These are phyloP conservation scores for Mylabris sibirica DNA, from an alignment of 2,888 invertebrate genomes.

Conservation along the genomic window DNA sequence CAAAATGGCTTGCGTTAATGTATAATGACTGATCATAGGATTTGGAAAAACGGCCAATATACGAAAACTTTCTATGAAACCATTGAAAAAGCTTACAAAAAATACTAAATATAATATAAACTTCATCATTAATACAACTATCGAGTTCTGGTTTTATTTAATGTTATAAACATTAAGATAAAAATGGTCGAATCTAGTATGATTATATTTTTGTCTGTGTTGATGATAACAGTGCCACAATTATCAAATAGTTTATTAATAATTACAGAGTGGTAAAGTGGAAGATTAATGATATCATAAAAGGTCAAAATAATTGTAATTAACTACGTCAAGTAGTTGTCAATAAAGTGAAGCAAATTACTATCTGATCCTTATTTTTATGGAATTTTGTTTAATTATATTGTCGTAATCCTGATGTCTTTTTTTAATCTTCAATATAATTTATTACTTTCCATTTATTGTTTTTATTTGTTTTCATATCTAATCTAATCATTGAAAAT, in stretches of 20 bases:
- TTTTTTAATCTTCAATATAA: too few species aligned
- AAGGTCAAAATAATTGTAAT: constrained; percentile 32
- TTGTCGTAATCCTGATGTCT: too few species aligned
- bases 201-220: not conserved
- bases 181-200: not conserved
- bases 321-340: not conserved
- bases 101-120: not conserved
- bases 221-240: not conserved
- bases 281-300: not conserved
- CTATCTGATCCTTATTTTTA: not conserved
- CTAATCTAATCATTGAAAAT: too few species aligned
- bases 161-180: not conserved
- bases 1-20: constrained; percentile 46
- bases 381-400: not conserved
- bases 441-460: too few species aligned
- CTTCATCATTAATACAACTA: constrained; percentile 7
- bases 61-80: constrained; percentile 17
- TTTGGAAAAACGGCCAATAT: constrained; percentile 41
- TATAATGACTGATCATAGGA: constrained; percentile 48
- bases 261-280: not conserved
- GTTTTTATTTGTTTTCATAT: too few species aligned
- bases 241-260: not conserved
- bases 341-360: not conserved
- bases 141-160: not conserved
- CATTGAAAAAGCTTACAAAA: not conserved